phyloP scores from a whole-genome alignment of 2,113 vertebrate genomes.

The Centropus bengalensis region DNA sequence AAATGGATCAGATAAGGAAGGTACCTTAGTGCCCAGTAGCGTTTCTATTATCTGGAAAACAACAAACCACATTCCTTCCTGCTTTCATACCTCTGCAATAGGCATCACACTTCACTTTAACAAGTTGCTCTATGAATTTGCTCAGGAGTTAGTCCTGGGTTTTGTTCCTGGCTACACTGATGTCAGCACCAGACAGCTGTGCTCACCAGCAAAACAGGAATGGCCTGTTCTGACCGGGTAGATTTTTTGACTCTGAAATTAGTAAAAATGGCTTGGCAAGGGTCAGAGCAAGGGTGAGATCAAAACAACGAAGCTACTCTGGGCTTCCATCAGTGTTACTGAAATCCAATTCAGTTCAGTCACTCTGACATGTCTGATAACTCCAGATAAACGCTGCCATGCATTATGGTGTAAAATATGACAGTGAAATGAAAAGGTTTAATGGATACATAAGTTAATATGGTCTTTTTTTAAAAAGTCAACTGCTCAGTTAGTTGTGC shows the following conservation, averaged over 20 bases:
- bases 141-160: neutral
- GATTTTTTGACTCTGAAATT: neutral
- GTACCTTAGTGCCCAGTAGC: constrained; percentile 48
- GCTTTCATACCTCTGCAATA: neutral
- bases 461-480: neutral
- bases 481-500: neutral
- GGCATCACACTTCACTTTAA: constrained; percentile 36
- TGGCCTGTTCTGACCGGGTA: neutral
- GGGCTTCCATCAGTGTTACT: constrained; percentile 45
- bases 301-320: neutral
- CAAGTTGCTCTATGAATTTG: neutral
- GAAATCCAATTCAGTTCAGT: neutral
- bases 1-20: constrained; percentile 57
- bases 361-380: constrained; percentile 3
- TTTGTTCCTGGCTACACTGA: constrained; percentile 32
- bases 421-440: constrained; percentile 54
- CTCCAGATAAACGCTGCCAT: constrained; percentile 59
- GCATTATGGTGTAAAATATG: constrained; percentile 54
- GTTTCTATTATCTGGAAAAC: constrained; percentile 58
- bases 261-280: neutral
- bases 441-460: constrained; percentile 52
- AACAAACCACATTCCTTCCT: constrained; percentile 62
- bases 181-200: constrained; percentile 38
- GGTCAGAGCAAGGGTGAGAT: neutral
- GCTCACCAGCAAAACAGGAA: neutral